These are phyloP conservation scores for Pyrgus malvae DNA, from an alignment of 2,888 invertebrate genomes.

Conservation along the genomic window DNA sequence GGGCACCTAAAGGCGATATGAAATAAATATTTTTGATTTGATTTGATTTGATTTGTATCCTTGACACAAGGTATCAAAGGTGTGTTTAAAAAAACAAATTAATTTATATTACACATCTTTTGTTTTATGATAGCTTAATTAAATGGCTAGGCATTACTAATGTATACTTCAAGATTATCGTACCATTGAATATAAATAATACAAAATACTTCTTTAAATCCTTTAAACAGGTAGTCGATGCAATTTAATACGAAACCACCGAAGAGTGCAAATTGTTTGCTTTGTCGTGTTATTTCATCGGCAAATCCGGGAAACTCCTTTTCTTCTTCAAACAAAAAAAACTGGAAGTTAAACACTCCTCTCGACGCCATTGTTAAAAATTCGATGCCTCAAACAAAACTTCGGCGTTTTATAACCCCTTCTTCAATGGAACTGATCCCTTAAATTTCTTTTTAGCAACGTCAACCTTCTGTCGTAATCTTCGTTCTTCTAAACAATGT, in stretches of 20 bases:
- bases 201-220: too few species aligned
- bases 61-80: too few species aligned
- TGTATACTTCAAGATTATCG: too few species aligned
- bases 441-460: conserved; percentile 54
- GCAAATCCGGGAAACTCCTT: conserved; percentile 32
- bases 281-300: conserved; percentile 25
- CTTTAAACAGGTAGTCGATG: conserved; percentile 6
- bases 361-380: conserved; percentile 48
- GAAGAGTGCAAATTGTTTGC: conserved; percentile 13
- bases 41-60: too few species aligned
- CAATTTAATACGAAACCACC: conserved; percentile 16
- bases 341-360: conserved; percentile 45
- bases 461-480: conserved; percentile 62
- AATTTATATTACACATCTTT: too few species aligned
- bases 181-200: too few species aligned
- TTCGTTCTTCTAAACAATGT: conserved; percentile 59
- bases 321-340: conserved; percentile 39
- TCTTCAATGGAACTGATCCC: conserved; percentile 48
- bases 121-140: too few species aligned
- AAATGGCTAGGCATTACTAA: too few species aligned
- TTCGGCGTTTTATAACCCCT: conserved; percentile 52
- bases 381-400: conserved; percentile 44
- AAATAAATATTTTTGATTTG: too few species aligned
- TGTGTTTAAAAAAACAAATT: too few species aligned
- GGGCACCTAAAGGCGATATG: too few species aligned